Evolutionary conservation across 2,113 vertebrate genomes (phyloP).

Genomic region (Podarcis raffonei): DNA sequence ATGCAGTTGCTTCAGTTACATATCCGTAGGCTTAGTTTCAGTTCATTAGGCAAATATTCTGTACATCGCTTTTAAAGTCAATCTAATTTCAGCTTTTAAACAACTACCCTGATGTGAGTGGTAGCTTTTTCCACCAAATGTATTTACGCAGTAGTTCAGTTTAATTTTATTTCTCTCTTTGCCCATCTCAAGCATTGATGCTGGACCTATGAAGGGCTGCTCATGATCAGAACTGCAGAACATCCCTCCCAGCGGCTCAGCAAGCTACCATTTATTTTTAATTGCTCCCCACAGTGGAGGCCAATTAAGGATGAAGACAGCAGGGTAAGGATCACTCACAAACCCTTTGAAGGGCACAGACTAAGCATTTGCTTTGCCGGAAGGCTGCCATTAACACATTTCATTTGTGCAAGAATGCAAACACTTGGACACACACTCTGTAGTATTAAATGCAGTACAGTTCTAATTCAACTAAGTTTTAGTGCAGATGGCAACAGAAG

Average conservation of each 20-base stretch:
- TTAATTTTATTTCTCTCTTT: conserved; percentile 17
- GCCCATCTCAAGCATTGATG: neutral
- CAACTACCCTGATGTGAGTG: neutral
- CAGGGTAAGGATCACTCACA: conserved; percentile 71
- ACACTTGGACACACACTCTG: conserved; percentile 59
- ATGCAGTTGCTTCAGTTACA: neutral
- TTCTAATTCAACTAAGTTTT: conserved; percentile 60
- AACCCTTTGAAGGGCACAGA: conserved; percentile 72
- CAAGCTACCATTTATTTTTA: conserved; percentile 77
- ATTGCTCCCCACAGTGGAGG: conserved; percentile 72
- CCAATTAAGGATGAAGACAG: conserved; percentile 79
- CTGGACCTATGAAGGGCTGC: conserved; percentile 20
- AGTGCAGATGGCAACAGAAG: conserved; percentile 72
- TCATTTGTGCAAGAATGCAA: conserved; percentile 74
- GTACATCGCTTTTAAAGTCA: neutral
- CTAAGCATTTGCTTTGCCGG: conserved; percentile 69
- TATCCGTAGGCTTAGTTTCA: neutral
- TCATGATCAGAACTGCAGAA: conserved; percentile 36
- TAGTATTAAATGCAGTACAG: conserved; percentile 66
- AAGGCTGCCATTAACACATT: conserved; percentile 72
- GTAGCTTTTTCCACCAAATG: neutral
- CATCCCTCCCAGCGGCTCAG: conserved; percentile 67
- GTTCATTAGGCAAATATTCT: neutral
- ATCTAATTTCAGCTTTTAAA: conserved; percentile 25
- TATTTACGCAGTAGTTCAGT: neutral